phyloP scores from a whole-genome alignment of 2,888 invertebrate genomes.

The Synergus laeviventris region DNA sequence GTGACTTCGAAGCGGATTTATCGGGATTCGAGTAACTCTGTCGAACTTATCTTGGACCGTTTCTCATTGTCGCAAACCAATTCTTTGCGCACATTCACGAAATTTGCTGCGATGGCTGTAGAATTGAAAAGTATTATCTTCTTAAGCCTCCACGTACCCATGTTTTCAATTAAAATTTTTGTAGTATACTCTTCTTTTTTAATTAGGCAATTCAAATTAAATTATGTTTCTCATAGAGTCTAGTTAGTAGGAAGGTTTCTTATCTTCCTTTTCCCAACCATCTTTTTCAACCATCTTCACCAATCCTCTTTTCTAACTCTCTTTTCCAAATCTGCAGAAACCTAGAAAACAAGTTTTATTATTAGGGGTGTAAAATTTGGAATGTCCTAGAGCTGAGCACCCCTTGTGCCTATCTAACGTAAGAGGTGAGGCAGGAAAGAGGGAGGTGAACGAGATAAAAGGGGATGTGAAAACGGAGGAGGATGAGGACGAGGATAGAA shows the following conservation, averaged over 20 bases:
- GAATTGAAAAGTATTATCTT: constrained; percentile 18
- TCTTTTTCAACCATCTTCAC: too few species aligned
- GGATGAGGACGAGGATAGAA: constrained; percentile 59
- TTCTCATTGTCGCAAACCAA: constrained; percentile 17
- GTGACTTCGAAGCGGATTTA: constrained; percentile 61
- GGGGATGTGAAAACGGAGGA: constrained; percentile 61
- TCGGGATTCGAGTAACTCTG: constrained; percentile 64
- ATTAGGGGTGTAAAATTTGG: not conserved
- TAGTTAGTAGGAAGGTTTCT: not conserved
- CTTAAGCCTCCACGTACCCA: not conserved
- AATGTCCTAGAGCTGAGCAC: constrained; percentile 58
- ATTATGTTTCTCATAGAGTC: not conserved
- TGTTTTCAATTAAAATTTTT: constrained; percentile 14
- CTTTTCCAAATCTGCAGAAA: too few species aligned
- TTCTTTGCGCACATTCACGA: constrained; percentile 12
- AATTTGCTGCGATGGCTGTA: constrained; percentile 28
- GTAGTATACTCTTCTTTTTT: not conserved
- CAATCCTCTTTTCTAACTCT: too few species aligned
- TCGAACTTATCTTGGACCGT: constrained; percentile 42
- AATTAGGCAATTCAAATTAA: not conserved
- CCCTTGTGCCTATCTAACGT: constrained; percentile 64
- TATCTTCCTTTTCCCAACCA: too few species aligned
- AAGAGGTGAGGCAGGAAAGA: constrained; percentile 56
- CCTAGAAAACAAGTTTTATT: too few species aligned
- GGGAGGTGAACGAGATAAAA: constrained; percentile 51